These are phyloP conservation scores for Nylanderia fulva DNA, from an alignment of 1,140 invertebrate species.

Conservation along the genomic window DNA sequence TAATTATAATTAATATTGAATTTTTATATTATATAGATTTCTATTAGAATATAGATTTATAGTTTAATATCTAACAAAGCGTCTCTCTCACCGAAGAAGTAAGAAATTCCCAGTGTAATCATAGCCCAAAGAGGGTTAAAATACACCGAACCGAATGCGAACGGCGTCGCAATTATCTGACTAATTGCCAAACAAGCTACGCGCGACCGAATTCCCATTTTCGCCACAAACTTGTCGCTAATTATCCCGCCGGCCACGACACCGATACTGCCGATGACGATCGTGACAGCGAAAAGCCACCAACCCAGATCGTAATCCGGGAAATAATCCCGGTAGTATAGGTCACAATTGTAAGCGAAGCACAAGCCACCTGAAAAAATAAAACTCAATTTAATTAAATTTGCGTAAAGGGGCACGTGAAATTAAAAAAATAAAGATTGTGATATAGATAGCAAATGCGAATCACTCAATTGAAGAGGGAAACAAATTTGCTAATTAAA, in stretches of 20 bases:
- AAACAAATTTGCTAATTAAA: not conserved
- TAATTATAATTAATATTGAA: not conserved
- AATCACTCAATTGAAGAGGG: not conserved
- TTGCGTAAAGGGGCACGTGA: not conserved
- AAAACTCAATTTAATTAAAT: slow-evolving; percentile 1
- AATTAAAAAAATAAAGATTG: slow-evolving; percentile 20
- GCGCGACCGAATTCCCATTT: slow-evolving; percentile 94
- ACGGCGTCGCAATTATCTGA: slow-evolving; percentile 94
- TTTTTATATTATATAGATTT: not conserved
- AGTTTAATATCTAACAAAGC: not conserved
- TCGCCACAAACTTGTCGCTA: slow-evolving; percentile 95
- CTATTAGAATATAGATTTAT: not conserved
- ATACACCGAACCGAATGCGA: slow-evolving; percentile 95
- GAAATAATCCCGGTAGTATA: slow-evolving; percentile 95
- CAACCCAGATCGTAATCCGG: slow-evolving; percentile 94
- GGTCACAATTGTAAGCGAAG: slow-evolving; percentile 95
- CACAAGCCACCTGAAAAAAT: slow-evolving; percentile 91
- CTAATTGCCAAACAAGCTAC: slow-evolving; percentile 94
- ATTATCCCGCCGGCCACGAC: slow-evolving; percentile 95
- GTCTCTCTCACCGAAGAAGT: slow-evolving; percentile 92
- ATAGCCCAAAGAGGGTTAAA: slow-evolving; percentile 94
- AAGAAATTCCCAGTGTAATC: slow-evolving; percentile 93
- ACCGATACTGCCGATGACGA: slow-evolving; percentile 94
- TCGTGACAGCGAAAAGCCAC: slow-evolving; percentile 95
- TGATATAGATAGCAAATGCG: not conserved